Conservation (phyloP, 2,797 vertebrate genomes). For the Rhinatrema bivittatum region DNA sequence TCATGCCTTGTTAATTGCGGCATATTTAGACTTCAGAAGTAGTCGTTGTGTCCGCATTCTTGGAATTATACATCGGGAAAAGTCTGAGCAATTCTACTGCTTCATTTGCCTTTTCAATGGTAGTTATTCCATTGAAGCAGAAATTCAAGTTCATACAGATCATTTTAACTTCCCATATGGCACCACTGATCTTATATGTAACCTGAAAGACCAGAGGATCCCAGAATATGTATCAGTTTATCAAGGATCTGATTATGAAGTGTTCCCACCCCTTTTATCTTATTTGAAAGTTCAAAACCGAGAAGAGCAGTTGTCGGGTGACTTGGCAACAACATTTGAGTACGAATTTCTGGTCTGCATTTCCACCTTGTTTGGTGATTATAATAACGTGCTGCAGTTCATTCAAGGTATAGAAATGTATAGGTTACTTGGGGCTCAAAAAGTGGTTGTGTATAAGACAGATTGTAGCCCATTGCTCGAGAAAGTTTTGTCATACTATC, state of each 20-base stretch:
- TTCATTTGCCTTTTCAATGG: not conserved
- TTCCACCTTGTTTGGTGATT: slow-evolving; percentile 3
- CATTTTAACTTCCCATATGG: slow-evolving; percentile 11
- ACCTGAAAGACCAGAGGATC: not conserved
- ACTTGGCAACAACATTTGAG: not conserved
- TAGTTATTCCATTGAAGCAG: not conserved
- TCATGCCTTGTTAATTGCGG: not conserved
- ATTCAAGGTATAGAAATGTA: slow-evolving; percentile 18
- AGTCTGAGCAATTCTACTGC: not conserved
- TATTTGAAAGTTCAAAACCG: slow-evolving; percentile 1
- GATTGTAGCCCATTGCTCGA: not conserved
- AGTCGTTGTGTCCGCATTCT: not conserved
- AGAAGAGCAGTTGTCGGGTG: not conserved
- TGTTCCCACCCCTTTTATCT: no score
- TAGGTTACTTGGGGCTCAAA: slow-evolving; percentile 7
- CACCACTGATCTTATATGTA: slow-evolving; percentile 2
- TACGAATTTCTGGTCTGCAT: slow-evolving; percentile 1
- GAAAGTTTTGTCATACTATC: slow-evolving; percentile 2
- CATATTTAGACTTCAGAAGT: not conserved
- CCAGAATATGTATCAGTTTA: not conserved
- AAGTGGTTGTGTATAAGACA: slow-evolving; percentile 10
- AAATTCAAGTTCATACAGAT: slow-evolving; percentile 1
- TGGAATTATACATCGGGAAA: slow-evolving; percentile 2
- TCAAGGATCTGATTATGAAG: not conserved
- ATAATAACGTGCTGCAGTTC: slow-evolving; percentile 8